A percentile compares a stretch with the other conserved stretches of the same genome.
Evolutionary conservation across 2,888 invertebrate species (phyloP).

Genomic region (Lasioglossum pauxillum): DNA sequence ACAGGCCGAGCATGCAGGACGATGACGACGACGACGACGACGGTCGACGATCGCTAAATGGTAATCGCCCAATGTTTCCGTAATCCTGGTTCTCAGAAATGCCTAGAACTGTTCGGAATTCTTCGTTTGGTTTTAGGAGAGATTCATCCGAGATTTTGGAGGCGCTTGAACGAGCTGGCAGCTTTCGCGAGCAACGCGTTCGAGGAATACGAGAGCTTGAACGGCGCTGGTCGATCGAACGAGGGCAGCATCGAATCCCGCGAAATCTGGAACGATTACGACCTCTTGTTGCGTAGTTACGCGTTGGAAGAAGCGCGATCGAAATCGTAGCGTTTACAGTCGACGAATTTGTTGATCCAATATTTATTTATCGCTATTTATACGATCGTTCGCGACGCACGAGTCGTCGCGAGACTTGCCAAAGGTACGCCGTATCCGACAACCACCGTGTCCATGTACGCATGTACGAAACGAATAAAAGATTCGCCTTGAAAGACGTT

Average conservation of each 20-base stretch:
- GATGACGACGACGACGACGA: constrained; percentile 40
- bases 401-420: constrained; percentile 2
- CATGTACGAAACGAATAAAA: neutral
- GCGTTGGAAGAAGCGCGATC: constrained; percentile 66
- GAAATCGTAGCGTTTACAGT: constrained; percentile 4
- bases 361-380: constrained; percentile 25
- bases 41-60: constrained; percentile 57
- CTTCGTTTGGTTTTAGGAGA: constrained; percentile 51
- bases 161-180: constrained; percentile 72
- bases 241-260: constrained; percentile 75
- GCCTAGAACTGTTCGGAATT: neutral
- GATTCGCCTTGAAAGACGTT: neutral
- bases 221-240: constrained; percentile 55
- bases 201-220: constrained; percentile 70
- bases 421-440: neutral
- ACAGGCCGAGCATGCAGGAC: constrained; percentile 82
- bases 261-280: constrained; percentile 76
- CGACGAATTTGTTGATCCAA: neutral
- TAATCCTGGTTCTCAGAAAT: neutral
- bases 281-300: constrained; percentile 75
- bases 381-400: neutral
- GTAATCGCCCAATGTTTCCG: constrained; percentile 4
- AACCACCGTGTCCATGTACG: neutral
- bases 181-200: constrained; percentile 72
- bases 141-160: constrained; percentile 40